Evolutionary conservation across 2,113 vertebrate species (phyloP), one percentile per base, ranked within the genome.

Genomic region (Desmodus rotundus): DNA sequence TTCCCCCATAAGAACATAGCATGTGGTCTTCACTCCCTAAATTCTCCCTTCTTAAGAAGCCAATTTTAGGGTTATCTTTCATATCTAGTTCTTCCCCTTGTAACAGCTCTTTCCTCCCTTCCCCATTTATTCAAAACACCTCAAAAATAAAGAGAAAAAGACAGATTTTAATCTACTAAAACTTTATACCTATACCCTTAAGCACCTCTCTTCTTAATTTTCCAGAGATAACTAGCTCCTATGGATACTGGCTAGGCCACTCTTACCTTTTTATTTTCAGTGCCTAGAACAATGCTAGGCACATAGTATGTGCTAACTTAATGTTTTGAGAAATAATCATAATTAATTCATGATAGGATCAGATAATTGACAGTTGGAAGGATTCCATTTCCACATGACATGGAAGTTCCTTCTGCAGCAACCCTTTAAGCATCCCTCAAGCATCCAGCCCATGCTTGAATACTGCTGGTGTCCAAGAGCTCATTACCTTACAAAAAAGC

Each of bases 241-340:
- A 93, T 10, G 2, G 20, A 52, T 70, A 92, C 2, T 82, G n/a
- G 26, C 5, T 92, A 70, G 33, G 20, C 31, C 11, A 50, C 45
- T 89, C 80, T 91, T 84, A 80, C 45, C 72, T 86, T 68, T 93
- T 8, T 65, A 90, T 63, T 70, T 81, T 90, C 28, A 87, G 63
- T 58, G 50, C 22, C 43, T 81, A 81, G 16, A 83, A 89, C 14
- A 77, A 93, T 67, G 20, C n/a, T 54, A 89, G n/a, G 50, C 26
- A 82, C 58, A 91, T 0, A 91, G 38, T 14, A 84, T 41, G 13
- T 72, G 17, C 67, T 93, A 52, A 82, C 12, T n/a, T 85, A 86
- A 92, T 68, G 41, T 76, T 28, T 91, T 22, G 78, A 86, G 54
- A 36, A 93, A 91, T 33, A 86, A 67, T 36, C 50, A 87, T 45